Evolutionary conservation across 2,888 invertebrate genomes (phyloP), one percentile per base, ranked within the genome.

Genomic region (Bedellia somnulentella): DNA sequence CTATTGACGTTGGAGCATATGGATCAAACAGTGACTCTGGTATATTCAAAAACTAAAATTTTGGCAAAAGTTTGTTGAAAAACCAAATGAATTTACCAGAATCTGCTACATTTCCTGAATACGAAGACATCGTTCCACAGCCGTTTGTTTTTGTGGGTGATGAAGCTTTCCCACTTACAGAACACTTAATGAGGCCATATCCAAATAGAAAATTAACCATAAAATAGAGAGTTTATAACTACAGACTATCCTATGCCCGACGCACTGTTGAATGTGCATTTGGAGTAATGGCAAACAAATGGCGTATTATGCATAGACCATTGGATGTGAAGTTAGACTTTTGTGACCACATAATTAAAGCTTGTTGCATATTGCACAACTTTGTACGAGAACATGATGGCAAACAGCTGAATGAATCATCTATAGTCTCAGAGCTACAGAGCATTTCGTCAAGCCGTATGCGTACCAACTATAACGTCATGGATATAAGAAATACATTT

Each of bases 151-250:
- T 47, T 28, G 39, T 48, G 28, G 46, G 43, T 21, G 47, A 45
- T 41, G 45, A 45, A 38, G 44, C 42, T 14, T 47, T 49, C 31
- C 43, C 40, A 9, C 39, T 49, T 32, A 14, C 32, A 30, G 35
- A 40, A 33, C 36, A 40, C 38, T 16, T 47, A 30, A 45, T 46
- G 44, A 41, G 25, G 24, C 31, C 31, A 12, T 41, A 36, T 28
- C 33, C 35, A 13, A 17, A 27, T 2, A 32, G 35, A 29, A 16
- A 15, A 12, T 31, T 38, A 30, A 27, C 33, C n/a, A 33, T 35
- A 22, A 24, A 35, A 14, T 32, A 28, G 23, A 36, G 34, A 35
- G 31, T 38, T 10, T 44, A 35, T 17, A 40, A 43, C 30, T 40
- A 42, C 29, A 24, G 42, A 27, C 29, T 43, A n/a, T 38, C 30